Percentiles rank a stretch among this genome's conserved stretches.
These are phyloP conservation scores for Drosophila tsacasi DNA, from an alignment of 1,140 invertebrate species.

Conservation along the genomic window DNA sequence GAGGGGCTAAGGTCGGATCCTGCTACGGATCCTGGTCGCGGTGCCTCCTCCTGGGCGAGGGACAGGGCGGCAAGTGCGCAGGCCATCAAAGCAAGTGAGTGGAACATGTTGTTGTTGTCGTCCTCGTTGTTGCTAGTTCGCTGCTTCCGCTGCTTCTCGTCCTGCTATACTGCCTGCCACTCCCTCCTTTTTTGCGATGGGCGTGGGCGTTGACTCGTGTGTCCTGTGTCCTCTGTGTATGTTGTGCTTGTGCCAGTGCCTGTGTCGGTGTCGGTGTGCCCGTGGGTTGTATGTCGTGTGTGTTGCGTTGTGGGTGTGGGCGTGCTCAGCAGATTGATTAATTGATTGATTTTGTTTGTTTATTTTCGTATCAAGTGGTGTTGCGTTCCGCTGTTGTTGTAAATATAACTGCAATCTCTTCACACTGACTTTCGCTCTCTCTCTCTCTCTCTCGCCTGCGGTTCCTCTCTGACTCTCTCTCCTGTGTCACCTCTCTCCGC, in stretches of 20 bases:
- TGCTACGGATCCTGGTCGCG: conserved; percentile 17
- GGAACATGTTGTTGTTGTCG: conserved; percentile 43
- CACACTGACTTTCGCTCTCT: neutral
- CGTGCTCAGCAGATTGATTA: conserved; percentile 77
- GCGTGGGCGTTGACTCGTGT: conserved; percentile 56
- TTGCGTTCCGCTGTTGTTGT: conserved; percentile 27
- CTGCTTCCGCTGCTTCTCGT: conserved; percentile 7
- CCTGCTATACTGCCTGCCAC: conserved; percentile 22
- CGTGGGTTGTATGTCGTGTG: conserved; percentile 16
- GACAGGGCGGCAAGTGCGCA: conserved; percentile 55
- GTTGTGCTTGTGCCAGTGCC: conserved; percentile 6
- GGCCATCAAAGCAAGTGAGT: conserved; percentile 66
- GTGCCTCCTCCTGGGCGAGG: conserved; percentile 44
- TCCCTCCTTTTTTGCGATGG: conserved; percentile 47
- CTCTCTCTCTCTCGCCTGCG: neutral
- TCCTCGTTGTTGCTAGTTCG: conserved; percentile 14
- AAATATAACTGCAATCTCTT: conserved; percentile 22
- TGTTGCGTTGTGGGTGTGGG: conserved; percentile 31
- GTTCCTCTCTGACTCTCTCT: conserved; percentile 4
- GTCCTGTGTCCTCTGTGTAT: conserved; percentile 30
- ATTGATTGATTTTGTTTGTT: conserved; percentile 84
- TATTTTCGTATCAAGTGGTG: conserved; percentile 79
- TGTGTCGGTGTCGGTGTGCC: neutral
- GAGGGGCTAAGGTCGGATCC: conserved; percentile 18
- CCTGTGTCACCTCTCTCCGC: conserved; percentile 5